These are phyloP conservation scores for Papilio polyxenes DNA, from an alignment of 1,140 invertebrate species.

Conservation along the genomic window DNA sequence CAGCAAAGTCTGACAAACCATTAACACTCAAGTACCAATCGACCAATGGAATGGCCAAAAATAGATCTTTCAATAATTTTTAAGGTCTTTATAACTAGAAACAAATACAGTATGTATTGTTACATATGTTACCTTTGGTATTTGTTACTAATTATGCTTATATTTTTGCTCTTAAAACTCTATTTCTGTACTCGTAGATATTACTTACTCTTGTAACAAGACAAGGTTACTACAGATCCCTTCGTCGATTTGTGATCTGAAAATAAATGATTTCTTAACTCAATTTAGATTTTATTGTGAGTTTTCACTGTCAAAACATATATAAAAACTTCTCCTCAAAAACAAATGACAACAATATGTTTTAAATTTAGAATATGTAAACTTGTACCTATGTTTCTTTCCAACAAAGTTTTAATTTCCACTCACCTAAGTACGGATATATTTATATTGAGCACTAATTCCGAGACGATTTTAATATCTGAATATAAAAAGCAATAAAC, in stretches of 20 bases:
- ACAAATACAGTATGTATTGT: no score
- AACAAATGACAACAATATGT: no score
- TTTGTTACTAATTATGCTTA: no score
- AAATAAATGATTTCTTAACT: conserved; percentile 43
- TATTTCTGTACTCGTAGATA: not conserved
- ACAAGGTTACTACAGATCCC: conserved; percentile 70
- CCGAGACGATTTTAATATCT: conserved; percentile 38
- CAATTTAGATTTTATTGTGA: conserved; percentile 15
- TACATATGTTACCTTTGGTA: no score
- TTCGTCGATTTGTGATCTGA: conserved; percentile 75
- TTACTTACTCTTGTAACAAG: conserved; percentile 75
- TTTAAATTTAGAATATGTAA: no score
- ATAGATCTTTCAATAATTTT: not conserved
- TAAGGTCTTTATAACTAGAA: no score
- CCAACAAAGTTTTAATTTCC: no score
- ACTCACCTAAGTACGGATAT: not conserved
- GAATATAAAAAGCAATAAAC: conserved; percentile 42
- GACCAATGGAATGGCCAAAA: not conserved
- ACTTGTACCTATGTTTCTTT: no score
- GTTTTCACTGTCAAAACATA: no score
- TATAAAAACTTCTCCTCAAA: not conserved
- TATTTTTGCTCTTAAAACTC: not conserved
- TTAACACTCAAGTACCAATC: not conserved
- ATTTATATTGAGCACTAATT: conserved; percentile 37
- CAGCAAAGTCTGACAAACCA: not conserved